Evolutionary conservation across 2,113 vertebrate species (phyloP), one percentile per base, ranked within the genome.

Genomic region (Lepus americanus): DNA sequence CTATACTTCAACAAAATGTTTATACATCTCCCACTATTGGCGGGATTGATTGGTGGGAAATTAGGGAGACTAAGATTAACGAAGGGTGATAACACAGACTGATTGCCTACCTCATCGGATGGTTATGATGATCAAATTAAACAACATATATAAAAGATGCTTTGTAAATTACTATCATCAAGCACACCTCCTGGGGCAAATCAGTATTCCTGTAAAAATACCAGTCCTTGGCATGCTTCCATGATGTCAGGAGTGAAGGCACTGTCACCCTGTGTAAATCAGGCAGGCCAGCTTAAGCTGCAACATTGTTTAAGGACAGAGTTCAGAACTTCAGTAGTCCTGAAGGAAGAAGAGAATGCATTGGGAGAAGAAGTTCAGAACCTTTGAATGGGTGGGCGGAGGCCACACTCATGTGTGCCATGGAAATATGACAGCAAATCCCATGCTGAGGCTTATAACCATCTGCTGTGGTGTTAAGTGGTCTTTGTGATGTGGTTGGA

Each of bases 341-440:
- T 77, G 72, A 82, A 85, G 33, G 78, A 67, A 94, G 14, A 76
- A 7, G 63, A 5, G 2, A 76, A 23, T 51, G 44, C 2, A 31
- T 23, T 36, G 36, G 9, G 66, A 80, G 29, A 33, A 88, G 78
- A 86, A 9, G 64, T 93, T 66, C 76, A 77, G 59, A 66, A 29
- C 6, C 59, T 59, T 89, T 86, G 70, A 94, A n/a, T 31, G 53
- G 7, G 39, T 89, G 79, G 95, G 94, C 0, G 17, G 78, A 89
- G 61, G 23, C 23, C 33, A 87, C 67, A 87, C 66, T 94, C n/a
- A 51, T 20, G 73, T 85, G 63, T 86, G 69, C 51, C 39, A 9
- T 51, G 55, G 70, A 92, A 95, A 53, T 88, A 64, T 66, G 90
- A 82, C 88, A 86, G 85, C 33, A 92, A 94, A 85, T 88, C 88